phyloP scores from a whole-genome alignment of 2,888 invertebrate species.

The Drosophila yooni region DNA sequence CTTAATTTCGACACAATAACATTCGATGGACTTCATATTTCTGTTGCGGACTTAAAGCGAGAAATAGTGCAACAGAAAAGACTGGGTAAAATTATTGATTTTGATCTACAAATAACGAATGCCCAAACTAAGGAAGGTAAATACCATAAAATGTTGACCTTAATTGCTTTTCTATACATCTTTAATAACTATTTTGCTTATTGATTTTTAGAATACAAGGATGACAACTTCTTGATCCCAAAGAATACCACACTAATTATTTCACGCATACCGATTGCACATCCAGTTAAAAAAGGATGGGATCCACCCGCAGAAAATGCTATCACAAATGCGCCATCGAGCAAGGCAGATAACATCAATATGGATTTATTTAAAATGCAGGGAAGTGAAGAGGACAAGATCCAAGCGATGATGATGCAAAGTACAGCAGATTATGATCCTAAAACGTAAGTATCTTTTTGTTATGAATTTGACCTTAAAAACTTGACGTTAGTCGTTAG shows the following conservation, averaged over 20 bases:
- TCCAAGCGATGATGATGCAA: conserved; percentile 98
- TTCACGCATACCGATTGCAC: conserved; percentile 94
- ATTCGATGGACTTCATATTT: conserved; percentile 98
- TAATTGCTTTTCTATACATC: neutral
- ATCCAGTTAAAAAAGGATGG: conserved; percentile 92
- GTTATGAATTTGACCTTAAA: neutral
- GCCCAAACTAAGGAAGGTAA: conserved; percentile 98
- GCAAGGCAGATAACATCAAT: conserved; percentile 86
- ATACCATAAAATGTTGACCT: neutral
- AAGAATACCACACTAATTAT: conserved; percentile 99
- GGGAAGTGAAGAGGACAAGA: conserved; percentile 98
- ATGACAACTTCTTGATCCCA: conserved; percentile 95
- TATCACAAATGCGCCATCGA: conserved; percentile 35
- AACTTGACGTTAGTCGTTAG: neutral
- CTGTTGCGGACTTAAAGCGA: conserved; percentile 97
- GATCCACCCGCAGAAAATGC: conserved; percentile 86
- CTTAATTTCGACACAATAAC: conserved; percentile 98
- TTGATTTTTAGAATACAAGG: conserved; percentile 91
- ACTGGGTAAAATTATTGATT: conserved; percentile 96
- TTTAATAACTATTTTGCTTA: neutral
- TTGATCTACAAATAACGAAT: conserved; percentile 98
- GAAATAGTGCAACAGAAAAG: conserved; percentile 97
- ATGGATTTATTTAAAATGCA: conserved; percentile 95
- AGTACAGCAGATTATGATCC: conserved; percentile 99
- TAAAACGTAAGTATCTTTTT: conserved; percentile 90